Percentiles rank a stretch among this genome's conserved stretches.
Conservation (phyloP, 2,113 vertebrate species). For the Oreotrochilus melanogaster region DNA sequence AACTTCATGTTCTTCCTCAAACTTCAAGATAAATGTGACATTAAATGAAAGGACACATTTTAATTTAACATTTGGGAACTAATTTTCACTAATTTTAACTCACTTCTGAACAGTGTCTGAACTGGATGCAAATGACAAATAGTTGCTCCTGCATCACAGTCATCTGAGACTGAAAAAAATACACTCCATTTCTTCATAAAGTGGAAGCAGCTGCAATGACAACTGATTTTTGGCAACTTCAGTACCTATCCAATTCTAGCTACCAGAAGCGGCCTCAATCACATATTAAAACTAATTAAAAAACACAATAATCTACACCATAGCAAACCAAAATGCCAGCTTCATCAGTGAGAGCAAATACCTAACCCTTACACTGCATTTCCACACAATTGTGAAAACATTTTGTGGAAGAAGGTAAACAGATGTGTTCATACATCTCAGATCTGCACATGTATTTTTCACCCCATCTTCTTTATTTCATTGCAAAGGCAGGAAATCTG, state of each 20-base stretch:
- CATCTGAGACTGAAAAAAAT: conserved; percentile 5
- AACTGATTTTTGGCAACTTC: conserved; percentile 54
- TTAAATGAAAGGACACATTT: conserved; percentile 68
- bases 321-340: neutral
- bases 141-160: conserved; percentile 39
- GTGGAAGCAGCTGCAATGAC: conserved; percentile 59
- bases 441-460: neutral
- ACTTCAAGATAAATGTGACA: conserved; percentile 45
- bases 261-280: conserved; percentile 15
- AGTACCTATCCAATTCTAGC: neutral
- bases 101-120: conserved; percentile 51
- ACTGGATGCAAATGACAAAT: conserved; percentile 63
- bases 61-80: conserved; percentile 59
- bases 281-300: conserved; percentile 50
- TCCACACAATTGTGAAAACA: neutral
- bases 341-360: neutral
- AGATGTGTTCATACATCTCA: neutral
- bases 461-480: neutral
- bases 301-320: conserved; percentile 3
- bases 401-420: neutral
- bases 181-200: conserved; percentile 29
- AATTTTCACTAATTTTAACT: conserved; percentile 54
- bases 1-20: conserved; percentile 2
- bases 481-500: neutral
- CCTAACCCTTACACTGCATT: neutral